These are phyloP conservation scores for Oscheius sp. DNA, from an alignment of 2,888 invertebrate species.

Conservation along the genomic window DNA sequence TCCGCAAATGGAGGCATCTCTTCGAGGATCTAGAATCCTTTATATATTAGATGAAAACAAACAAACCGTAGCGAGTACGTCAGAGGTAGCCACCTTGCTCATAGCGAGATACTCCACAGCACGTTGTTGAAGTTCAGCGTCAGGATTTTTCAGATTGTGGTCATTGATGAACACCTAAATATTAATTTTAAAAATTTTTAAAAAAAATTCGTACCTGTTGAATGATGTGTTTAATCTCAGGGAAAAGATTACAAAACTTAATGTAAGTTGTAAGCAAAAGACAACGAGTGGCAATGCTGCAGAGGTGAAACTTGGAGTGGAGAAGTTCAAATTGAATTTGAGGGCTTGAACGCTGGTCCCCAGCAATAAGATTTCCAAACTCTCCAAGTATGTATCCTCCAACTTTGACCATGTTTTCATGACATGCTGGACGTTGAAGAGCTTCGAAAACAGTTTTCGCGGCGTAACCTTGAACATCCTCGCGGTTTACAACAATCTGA, in stretches of 20 bases:
- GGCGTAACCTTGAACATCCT: slow-evolving; percentile 99
- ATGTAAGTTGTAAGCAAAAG: slow-evolving; percentile 96
- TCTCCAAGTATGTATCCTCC: slow-evolving; percentile 98
- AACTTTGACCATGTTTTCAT: slow-evolving; percentile 99
- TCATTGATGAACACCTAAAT: slow-evolving; percentile 76
- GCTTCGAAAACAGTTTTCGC: slow-evolving; percentile 97
- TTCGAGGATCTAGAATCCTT: slow-evolving; percentile 77
- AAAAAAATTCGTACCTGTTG: slow-evolving; percentile 81
- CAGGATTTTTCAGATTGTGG: slow-evolving; percentile 93
- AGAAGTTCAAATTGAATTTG: slow-evolving; percentile 95
- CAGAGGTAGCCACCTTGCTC: slow-evolving; percentile 92
- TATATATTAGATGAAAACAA: not conserved
- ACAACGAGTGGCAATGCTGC: slow-evolving; percentile 94
- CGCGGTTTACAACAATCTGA: slow-evolving; percentile 98
- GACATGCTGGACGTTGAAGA: slow-evolving; percentile 93
- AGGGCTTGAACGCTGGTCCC: slow-evolving; percentile 93
- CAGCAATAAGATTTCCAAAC: slow-evolving; percentile 98
- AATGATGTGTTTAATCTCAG: slow-evolving; percentile 93
- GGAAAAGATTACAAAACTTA: slow-evolving; percentile 98
- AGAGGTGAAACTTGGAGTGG: slow-evolving; percentile 97
- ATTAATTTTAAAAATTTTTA: not conserved
- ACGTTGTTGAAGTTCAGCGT: slow-evolving; percentile 96
- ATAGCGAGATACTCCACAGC: slow-evolving; percentile 96
- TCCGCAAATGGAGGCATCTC: slow-evolving; percentile 99
- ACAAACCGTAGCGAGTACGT: slow-evolving; percentile 80